A percentile compares a stretch with the other conserved stretches of the same genome.
Conservation (phyloP, 2,888 invertebrate species). For the Atherix ibis region DNA sequence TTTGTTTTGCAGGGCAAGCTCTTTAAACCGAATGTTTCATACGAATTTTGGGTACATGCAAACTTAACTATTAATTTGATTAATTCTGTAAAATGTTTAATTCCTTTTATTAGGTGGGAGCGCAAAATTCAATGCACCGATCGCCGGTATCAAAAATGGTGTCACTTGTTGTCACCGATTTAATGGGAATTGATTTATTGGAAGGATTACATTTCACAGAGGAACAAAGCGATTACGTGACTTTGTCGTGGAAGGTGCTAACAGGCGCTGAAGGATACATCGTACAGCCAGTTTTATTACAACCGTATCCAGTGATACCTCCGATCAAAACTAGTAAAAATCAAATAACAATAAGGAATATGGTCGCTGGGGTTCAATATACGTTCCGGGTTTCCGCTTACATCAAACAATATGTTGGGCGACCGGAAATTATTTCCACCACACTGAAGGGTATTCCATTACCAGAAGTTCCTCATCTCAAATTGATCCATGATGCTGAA, state of each 20-base stretch:
- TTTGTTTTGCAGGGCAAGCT: conserved; percentile 13
- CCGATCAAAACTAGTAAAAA: conserved; percentile 32
- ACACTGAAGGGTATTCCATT: conserved; percentile 27
- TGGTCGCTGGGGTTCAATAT: conserved; percentile 36
- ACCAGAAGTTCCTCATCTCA: conserved; percentile 16
- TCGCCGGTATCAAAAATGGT: conserved; percentile 45
- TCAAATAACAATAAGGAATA: conserved; percentile 28
- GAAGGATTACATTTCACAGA: conserved; percentile 37
- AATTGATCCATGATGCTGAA: conserved; percentile 39
- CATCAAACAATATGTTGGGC: conserved; percentile 36
- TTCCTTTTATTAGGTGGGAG: too few species aligned
- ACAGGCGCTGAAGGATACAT: conserved; percentile 43
- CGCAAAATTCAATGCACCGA: conserved; percentile 43
- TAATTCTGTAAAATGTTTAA: too few species aligned
- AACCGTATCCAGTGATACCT: conserved; percentile 39
- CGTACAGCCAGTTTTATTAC: conserved; percentile 36
- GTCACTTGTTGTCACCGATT: conserved; percentile 45
- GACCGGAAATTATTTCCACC: conserved; percentile 20
- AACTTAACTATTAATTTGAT: conserved; percentile 1
- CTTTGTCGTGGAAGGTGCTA: conserved; percentile 44
- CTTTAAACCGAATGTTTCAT: conserved; percentile 16
- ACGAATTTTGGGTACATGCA: conserved; percentile 18
- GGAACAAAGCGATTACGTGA: conserved; percentile 37
- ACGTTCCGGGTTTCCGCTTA: conserved; percentile 35
- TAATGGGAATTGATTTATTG: conserved; percentile 45